Evolutionary conservation across 2,113 vertebrate genomes (phyloP).

Genomic region (Xenus cinereus): DNA sequence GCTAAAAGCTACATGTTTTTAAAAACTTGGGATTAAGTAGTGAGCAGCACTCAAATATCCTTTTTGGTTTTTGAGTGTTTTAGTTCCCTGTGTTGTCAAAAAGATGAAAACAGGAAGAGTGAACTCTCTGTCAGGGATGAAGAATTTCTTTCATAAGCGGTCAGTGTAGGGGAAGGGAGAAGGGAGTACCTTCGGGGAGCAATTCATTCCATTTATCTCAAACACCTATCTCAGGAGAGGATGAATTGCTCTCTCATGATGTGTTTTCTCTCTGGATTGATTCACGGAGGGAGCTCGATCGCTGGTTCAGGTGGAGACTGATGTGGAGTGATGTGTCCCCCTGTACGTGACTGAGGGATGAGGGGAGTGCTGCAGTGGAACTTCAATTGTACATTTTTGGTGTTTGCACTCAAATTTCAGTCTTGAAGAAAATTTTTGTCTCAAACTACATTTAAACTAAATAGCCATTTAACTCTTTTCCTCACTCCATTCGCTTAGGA

Average conservation of each 20-base stretch:
- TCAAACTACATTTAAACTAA: not conserved
- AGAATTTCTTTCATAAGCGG: not conserved
- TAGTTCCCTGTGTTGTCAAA: not conserved
- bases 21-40: not conserved
- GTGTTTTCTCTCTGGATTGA: not conserved
- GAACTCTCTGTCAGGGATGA: not conserved
- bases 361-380: not conserved
- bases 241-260: not conserved
- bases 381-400: not conserved
- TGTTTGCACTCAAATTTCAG: not conserved
- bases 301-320: not conserved
- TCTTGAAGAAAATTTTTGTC: not conserved
- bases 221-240: not conserved
- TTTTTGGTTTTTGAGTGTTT: not conserved
- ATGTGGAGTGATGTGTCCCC: not conserved
- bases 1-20: not conserved
- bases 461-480: not conserved
- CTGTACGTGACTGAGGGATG: not conserved
- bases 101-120: not conserved
- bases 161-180: not conserved
- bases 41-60: not conserved
- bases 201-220: not conserved
- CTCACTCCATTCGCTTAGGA: not conserved
- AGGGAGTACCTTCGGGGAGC: not conserved
- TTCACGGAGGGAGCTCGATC: not conserved